Conservation (phyloP, 2,113 vertebrate species). For the Cinclus mexicanus region DNA sequence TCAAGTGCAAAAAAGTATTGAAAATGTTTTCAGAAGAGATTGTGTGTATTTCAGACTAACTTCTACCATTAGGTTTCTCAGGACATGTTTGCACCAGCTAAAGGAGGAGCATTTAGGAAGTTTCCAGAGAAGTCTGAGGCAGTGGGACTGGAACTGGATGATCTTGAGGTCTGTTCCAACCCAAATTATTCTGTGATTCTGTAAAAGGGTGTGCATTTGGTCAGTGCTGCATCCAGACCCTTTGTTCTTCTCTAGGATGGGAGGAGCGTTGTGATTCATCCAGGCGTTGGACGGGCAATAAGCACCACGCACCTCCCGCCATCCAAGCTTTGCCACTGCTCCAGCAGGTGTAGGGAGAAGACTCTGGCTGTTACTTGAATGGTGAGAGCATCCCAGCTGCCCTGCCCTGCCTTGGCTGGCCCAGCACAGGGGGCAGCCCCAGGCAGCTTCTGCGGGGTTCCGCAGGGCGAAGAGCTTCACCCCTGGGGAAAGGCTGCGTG, state of each 20-base stretch:
- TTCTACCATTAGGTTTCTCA: neutral
- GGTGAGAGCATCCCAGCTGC: neutral
- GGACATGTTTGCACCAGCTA: neutral
- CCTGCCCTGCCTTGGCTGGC: neutral
- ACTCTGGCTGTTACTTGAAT: accelerated
- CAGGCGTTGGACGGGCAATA: accelerated
- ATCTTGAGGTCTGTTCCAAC: neutral
- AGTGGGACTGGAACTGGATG: neutral
- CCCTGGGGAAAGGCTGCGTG: accelerated
- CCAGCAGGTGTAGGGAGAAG: neutral
- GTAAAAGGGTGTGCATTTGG: neutral
- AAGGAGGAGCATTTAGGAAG: neutral
- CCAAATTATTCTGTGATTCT: neutral
- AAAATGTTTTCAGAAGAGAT: neutral
- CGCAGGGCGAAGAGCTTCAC: neutral
- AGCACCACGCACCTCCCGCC: neutral
- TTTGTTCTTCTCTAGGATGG: neutral
- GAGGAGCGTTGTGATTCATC: accelerated
- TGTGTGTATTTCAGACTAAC: neutral
- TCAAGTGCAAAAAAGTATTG: neutral
- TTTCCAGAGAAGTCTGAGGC: neutral
- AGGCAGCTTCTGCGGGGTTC: accelerated
- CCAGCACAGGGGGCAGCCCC: neutral
- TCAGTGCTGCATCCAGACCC: neutral
- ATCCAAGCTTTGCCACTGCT: neutral